Conservation (phyloP, 2,797 vertebrate genomes). For the Myotis planiceps region DNA sequence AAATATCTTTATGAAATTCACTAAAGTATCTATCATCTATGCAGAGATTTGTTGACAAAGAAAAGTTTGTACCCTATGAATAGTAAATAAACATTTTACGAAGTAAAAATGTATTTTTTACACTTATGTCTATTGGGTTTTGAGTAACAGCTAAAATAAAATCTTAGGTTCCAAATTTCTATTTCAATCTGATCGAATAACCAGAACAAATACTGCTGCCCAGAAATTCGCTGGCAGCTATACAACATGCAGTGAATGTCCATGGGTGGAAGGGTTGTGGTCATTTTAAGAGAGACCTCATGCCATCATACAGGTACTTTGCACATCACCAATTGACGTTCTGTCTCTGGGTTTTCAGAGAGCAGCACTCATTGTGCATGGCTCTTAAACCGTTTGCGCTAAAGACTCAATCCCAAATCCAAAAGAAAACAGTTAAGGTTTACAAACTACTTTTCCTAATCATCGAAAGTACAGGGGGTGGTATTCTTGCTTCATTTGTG, state of each 20-base stretch:
- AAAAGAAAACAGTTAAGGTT: conserved; percentile 83
- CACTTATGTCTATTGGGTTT: background rate
- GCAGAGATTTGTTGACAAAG: background rate
- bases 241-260: background rate
- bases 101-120: background rate
- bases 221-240: background rate
- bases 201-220: background rate
- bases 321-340: conserved; percentile 53
- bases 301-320: background rate
- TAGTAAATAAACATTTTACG: background rate
- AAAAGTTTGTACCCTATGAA: background rate
- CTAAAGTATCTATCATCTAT: background rate
- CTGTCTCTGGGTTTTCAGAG: background rate
- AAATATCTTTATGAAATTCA: background rate
- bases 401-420: conserved; percentile 74
- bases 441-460: conserved; percentile 84
- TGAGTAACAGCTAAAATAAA: background rate
- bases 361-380: background rate
- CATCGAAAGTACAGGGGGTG: conserved; percentile 76
- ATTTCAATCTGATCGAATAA: background rate
- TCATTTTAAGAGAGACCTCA: background rate
- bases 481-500: conserved; percentile 85
- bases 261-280: fast-evolving
- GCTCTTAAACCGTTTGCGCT: conserved; percentile 38
- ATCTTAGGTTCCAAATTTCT: conserved; percentile 1